Evolutionary conservation across 37 sponge, comb jelly and placozoan species (phyloP).

Genomic region (Agelas oroides): DNA sequence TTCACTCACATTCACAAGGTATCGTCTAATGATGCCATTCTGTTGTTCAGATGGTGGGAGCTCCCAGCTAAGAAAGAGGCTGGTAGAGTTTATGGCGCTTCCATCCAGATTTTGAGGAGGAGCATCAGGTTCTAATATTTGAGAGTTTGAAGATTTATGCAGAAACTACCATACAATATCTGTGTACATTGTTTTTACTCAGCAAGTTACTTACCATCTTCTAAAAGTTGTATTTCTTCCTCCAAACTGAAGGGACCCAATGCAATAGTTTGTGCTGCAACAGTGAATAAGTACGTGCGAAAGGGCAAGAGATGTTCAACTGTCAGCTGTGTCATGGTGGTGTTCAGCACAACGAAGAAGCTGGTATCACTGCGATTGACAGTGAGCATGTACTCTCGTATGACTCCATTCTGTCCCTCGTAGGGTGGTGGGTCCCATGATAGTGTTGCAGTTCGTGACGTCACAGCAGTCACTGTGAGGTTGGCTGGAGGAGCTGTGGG

Average conservation of each 20-base stretch:
- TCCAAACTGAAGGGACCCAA: slow-evolving; percentile 14
- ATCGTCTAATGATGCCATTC: no score
- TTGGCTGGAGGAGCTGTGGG: slow-evolving; percentile 6
- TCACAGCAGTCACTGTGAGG: background rate
- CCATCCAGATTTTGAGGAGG: no score
- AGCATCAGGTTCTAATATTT: no score
- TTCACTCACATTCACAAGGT: no score
- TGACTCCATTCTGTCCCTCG: slow-evolving; percentile 31
- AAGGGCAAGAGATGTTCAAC: slow-evolving; percentile 21
- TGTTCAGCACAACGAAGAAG: no score
- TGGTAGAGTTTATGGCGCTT: no score
- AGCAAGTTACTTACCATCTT: slow-evolving; percentile 7
- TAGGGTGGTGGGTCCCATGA: slow-evolving; percentile 18
- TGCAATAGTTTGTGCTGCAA: slow-evolving; percentile 53
- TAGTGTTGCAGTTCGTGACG: background rate
- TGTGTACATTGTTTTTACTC: no score
- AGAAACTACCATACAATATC: no score
- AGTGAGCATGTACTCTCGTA: slow-evolving; percentile 13
- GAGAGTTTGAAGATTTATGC: no score
- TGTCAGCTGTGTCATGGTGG: background rate
- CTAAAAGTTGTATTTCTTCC: background rate
- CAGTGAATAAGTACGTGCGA: slow-evolving; percentile 15
- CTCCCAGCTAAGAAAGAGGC: no score
- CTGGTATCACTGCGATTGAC: slow-evolving; percentile 1
- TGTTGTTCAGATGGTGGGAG: no score